Evolutionary conservation across 2,888 invertebrate genomes (phyloP).

Genomic region (Melolontha melolontha): DNA sequence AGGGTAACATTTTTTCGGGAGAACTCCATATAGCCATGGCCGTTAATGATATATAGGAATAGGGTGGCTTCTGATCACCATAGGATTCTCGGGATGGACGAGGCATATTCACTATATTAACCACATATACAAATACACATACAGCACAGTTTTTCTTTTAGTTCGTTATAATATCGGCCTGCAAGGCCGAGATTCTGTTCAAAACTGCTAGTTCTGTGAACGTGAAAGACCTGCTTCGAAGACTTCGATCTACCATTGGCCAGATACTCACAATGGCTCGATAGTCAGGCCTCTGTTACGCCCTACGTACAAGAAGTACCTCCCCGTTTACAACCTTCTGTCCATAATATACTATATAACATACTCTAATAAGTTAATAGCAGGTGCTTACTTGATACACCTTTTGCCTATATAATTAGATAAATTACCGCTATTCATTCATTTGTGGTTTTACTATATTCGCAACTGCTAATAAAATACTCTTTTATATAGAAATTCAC

Average conservation of each 20-base stretch:
- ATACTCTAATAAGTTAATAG: conserved; percentile 52
- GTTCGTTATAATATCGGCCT: conserved; percentile 24
- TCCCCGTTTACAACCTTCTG: conserved; percentile 45
- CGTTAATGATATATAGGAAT: conserved; percentile 96
- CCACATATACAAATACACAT: conserved; percentile 10
- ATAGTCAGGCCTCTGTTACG: conserved; percentile 47
- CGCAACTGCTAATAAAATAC: background rate
- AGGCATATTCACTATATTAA: conserved; percentile 75
- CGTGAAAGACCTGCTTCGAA: conserved; percentile 37
- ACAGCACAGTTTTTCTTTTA: background rate
- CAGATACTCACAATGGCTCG: conserved; percentile 51
- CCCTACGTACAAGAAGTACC: conserved; percentile 45
- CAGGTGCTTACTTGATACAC: conserved; percentile 49
- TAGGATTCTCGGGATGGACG: conserved; percentile 95
- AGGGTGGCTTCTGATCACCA: conserved; percentile 97
- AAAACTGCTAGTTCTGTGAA: conserved; percentile 35
- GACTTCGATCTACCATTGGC: conserved; percentile 45
- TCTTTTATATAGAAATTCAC: conserved; percentile 5
- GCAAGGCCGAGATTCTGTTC: conserved; percentile 36
- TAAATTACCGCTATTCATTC: conserved; percentile 49
- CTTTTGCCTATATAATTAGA: conserved; percentile 50
- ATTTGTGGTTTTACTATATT: conserved; percentile 44
- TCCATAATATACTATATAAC: conserved; percentile 45
- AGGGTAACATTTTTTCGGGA: conserved; percentile 91
- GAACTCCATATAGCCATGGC: conserved; percentile 99